A percentile compares a stretch with the other conserved stretches of the same genome.
Conservation (phyloP, 2,797 vertebrate species). For the Silurus aristotelis region DNA sequence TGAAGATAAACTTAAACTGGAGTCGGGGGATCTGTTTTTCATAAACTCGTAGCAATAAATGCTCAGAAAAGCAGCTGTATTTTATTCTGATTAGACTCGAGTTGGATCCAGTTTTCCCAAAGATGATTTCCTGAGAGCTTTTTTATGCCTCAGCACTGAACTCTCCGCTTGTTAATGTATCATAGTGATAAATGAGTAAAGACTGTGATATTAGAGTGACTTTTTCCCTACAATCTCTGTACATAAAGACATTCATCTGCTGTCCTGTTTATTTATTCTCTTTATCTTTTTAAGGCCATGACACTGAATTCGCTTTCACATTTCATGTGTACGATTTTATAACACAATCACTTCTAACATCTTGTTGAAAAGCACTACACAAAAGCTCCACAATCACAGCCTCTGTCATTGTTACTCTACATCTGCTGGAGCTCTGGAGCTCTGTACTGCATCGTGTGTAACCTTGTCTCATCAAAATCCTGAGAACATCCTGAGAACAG, state of each 20-base stretch:
- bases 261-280: not conserved
- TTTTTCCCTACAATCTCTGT: too few relatives aligned
- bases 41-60: not conserved
- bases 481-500: too few relatives aligned
- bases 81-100: constrained; percentile 10
- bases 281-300: not conserved
- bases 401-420: not conserved
- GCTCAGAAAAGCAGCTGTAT: not conserved
- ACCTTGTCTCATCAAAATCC: not conserved
- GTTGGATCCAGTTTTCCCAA: constrained; percentile 15
- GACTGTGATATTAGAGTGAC: not conserved
- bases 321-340: not conserved
- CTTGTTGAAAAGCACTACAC: not conserved
- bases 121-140: constrained; percentile 6
- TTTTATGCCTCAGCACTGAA: not conserved
- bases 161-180: constrained; percentile 14
- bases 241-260: not conserved
- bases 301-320: not conserved
- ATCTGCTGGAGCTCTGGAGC: not conserved
- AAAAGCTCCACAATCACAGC: not conserved
- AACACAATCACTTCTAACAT: not conserved
- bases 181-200: constrained; percentile 19
- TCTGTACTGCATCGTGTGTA: not conserved
- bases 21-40: not conserved
- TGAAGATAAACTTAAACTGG: not conserved